Conservation (phyloP, 2,888 invertebrate species). For the Stenodera caucasica region DNA sequence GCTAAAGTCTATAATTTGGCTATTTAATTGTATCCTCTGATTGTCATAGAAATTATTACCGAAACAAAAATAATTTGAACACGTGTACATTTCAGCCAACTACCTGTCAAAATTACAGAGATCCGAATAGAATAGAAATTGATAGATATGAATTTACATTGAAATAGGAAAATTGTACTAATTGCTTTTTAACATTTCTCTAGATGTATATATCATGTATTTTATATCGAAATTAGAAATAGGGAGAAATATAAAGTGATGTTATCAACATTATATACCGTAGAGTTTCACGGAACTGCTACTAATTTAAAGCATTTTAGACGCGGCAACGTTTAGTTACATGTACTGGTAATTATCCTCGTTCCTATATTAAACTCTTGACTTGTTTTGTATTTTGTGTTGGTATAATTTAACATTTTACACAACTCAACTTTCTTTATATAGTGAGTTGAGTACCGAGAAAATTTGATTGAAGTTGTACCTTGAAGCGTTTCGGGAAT, state of each 20-base stretch:
- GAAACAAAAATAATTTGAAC: slow-evolving; percentile 20
- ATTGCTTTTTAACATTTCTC: slow-evolving; percentile 39
- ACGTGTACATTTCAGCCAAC: slow-evolving; percentile 23
- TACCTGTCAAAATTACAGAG: slow-evolving; percentile 24
- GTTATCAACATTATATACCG: slow-evolving; percentile 32
- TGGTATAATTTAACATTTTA: slow-evolving; percentile 29
- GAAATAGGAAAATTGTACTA: slow-evolving; percentile 15
- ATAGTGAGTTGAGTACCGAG: slow-evolving; percentile 1
- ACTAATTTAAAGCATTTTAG: slow-evolving; percentile 44
- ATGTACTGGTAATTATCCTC: slow-evolving; percentile 43
- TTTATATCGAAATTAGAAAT: not conserved
- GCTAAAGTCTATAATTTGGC: slow-evolving; percentile 22
- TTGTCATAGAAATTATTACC: slow-evolving; percentile 23
- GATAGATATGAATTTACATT: slow-evolving; percentile 2
- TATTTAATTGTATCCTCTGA: slow-evolving; percentile 24
- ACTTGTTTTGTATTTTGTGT: slow-evolving; percentile 37
- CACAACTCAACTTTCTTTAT: slow-evolving; percentile 3
- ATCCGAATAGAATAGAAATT: not conserved
- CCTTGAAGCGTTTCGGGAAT: not conserved
- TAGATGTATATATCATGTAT: slow-evolving; percentile 40
- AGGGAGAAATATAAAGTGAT: slow-evolving; percentile 28
- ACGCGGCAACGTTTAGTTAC: slow-evolving; percentile 39
- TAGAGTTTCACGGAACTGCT: slow-evolving; percentile 43
- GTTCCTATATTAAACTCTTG: slow-evolving; percentile 37
- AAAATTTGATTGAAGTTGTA: slow-evolving; percentile 1